Conservation (phyloP, 1,140 invertebrate genomes). For the Trichoplusia ni region DNA sequence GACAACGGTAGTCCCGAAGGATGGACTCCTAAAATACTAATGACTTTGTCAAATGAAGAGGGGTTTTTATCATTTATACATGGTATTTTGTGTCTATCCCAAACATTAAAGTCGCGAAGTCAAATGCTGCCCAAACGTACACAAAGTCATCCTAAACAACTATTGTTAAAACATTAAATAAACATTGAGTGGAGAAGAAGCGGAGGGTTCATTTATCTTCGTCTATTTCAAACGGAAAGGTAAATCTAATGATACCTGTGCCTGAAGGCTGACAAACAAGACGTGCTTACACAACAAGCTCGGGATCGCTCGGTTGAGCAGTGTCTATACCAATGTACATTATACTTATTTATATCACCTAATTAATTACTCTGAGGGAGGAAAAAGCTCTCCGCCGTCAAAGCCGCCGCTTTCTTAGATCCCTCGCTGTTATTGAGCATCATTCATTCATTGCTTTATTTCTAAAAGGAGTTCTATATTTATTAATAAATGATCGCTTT, state of each 20-base stretch:
- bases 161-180: neutral
- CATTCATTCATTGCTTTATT: no score
- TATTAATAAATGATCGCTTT: constrained; percentile 8
- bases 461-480: constrained; percentile 24
- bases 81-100: no score
- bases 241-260: neutral
- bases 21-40: no score
- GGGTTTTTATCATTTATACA: no score
- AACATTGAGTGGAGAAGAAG: neutral
- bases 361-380: constrained; percentile 20
- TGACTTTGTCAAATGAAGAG: no score
- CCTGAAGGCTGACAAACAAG: constrained; percentile 6
- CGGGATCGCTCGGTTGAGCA: neutral
- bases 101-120: no score
- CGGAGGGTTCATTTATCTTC: neutral
- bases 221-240: constrained; percentile 6
- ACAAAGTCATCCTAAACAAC: neutral
- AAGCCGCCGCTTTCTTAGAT: neutral
- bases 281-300: neutral
- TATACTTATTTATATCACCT: constrained; percentile 9
- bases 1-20: no score
- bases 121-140: neutral
- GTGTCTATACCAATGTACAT: neutral
- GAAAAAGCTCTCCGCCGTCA: constrained; percentile 10
- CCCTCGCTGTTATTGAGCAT: constrained; percentile 9